phyloP scores from a whole-genome alignment of 2,797 vertebrate genomes.

The Thripadectes ignobilis region DNA sequence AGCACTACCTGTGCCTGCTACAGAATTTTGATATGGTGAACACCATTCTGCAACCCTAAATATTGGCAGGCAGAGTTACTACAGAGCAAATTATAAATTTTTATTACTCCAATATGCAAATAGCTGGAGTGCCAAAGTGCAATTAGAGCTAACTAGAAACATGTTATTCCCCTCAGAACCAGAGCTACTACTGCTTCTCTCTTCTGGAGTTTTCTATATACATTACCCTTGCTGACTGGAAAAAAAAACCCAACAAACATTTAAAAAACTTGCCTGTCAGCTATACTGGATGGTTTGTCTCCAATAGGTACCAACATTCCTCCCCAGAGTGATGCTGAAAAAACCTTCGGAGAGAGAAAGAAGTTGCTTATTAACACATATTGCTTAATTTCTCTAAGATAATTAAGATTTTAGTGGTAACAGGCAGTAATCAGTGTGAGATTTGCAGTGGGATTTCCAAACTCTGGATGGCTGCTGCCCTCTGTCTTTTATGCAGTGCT shows the following conservation, averaged over 20 bases:
- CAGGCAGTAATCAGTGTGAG: neutral
- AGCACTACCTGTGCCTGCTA: neutral
- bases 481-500: neutral
- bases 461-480: constrained; percentile 22
- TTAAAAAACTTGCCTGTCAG: constrained; percentile 83
- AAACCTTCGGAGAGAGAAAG: constrained; percentile 77
- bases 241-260: accelerated
- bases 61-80: neutral
- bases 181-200: neutral
- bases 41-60: neutral
- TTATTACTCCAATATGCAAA: neutral
- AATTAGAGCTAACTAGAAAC: neutral
- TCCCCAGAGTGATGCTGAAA: constrained; percentile 92
- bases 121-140: neutral
- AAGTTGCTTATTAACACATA: neutral
- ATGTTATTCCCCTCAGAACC: neutral
- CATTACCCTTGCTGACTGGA: neutral
- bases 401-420: neutral
- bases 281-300: constrained; percentile 86
- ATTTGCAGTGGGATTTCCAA: neutral
- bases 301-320: constrained; percentile 89
- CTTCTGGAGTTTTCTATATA: neutral
- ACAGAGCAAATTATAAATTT: neutral
- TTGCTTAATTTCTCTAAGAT: neutral
- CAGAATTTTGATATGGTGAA: neutral